Percentiles rank a stretch among this genome's conserved stretches.
These are phyloP conservation scores for Stigmatopora nigra DNA, from an alignment of 2,113 vertebrate genomes.

Conservation along the genomic window DNA sequence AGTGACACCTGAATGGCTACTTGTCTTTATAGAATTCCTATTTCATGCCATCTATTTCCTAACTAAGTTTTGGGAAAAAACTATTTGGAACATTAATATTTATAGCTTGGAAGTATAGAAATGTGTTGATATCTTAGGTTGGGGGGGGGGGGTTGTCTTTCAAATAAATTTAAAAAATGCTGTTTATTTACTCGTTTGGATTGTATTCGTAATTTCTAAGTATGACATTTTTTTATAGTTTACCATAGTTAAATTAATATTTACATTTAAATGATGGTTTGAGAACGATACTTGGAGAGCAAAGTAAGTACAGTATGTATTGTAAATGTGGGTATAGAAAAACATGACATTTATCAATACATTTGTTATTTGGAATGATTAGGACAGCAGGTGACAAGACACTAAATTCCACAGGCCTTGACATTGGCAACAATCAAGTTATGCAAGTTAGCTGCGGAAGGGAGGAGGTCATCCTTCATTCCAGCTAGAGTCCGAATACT, in stretches of 20 bases:
- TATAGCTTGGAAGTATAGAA: conserved; percentile 3
- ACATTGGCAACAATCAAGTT: conserved; percentile 21
- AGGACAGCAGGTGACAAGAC: conserved; percentile 14
- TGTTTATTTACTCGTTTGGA: neutral
- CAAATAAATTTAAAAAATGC: neutral
- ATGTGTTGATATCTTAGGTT: conserved; percentile 4
- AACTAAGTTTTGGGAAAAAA: conserved; percentile 28
- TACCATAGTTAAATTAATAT: too few relatives aligned
- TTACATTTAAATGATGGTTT: too few relatives aligned
- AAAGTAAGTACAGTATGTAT: too few relatives aligned
- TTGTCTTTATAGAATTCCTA: conserved; percentile 31
- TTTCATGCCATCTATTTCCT: conserved; percentile 50
- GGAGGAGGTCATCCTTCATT: conserved; percentile 54
- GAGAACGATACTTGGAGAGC: too few relatives aligned
- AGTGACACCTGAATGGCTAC: conserved; percentile 53
- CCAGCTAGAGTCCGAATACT: conserved; percentile 24
- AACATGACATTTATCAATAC: too few relatives aligned
- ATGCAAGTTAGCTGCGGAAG: conserved; percentile 45
- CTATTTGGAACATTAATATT: conserved; percentile 24
- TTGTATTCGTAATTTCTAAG: too few relatives aligned
- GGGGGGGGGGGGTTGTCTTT: neutral
- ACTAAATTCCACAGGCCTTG: neutral
- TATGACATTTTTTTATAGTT: neutral
- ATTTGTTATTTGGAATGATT: neutral
- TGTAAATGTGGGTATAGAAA: too few relatives aligned